Conservation (phyloP, 2,888 invertebrate genomes). For the Andricus quercusramuli region DNA sequence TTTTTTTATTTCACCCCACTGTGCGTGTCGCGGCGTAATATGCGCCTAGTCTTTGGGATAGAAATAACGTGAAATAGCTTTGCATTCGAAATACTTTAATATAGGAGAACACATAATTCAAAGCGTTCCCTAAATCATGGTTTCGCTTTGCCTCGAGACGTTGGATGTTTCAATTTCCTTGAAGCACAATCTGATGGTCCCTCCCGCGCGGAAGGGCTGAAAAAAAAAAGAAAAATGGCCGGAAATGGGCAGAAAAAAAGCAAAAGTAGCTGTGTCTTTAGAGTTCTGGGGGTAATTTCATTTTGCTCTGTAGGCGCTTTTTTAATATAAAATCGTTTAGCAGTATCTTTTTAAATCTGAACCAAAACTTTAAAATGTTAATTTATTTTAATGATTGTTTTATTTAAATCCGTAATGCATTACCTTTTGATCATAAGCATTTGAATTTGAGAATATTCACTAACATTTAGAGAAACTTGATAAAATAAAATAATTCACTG, state of each 20-base stretch:
- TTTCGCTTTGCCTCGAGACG: conserved; percentile 71
- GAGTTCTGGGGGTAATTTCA: background rate
- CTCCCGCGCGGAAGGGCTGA: conserved; percentile 18
- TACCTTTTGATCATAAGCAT: no score
- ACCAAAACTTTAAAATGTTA: no score
- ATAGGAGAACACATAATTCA: conserved; percentile 74
- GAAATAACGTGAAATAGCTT: conserved; percentile 35
- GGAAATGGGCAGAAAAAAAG: conserved; percentile 24
- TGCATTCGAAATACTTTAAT: conserved; percentile 40
- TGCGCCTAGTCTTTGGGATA: conserved; percentile 11
- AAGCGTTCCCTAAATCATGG: conserved; percentile 76
- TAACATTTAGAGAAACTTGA: no score
- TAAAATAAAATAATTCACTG: no score
- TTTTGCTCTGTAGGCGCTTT: background rate
- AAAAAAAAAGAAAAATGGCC: conserved; percentile 28
- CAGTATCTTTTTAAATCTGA: background rate
- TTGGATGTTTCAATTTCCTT: conserved; percentile 88
- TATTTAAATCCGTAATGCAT: no score
- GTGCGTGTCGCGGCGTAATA: background rate
- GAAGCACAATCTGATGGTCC: conserved; percentile 85
- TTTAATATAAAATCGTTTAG: background rate
- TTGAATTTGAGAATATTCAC: no score
- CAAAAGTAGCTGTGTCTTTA: background rate
- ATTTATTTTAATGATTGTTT: no score
- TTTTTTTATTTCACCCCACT: no score